phyloP scores from a whole-genome alignment of 1,140 invertebrate genomes.

The Tribolium madens region DNA sequence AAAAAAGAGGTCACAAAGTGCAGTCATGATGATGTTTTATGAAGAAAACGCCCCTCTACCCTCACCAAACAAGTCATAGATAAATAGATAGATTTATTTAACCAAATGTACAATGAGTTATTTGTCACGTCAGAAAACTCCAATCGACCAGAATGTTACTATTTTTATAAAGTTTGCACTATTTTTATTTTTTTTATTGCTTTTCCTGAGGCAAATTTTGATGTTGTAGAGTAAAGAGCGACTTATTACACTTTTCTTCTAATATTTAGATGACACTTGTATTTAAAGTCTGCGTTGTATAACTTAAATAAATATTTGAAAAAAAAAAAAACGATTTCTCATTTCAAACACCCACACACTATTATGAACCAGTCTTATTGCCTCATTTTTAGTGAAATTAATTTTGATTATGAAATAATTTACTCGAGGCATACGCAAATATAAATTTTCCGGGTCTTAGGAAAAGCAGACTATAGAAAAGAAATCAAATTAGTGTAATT shows the following conservation, averaged over 20 bases:
- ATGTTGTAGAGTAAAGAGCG: slow-evolving; percentile 22
- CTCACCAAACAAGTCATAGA: slow-evolving; percentile 60
- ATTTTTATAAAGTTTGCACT: slow-evolving; percentile 26
- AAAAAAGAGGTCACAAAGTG: slow-evolving; percentile 68
- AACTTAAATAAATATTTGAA: not conserved
- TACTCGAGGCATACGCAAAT: not conserved
- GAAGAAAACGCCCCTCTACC: slow-evolving; percentile 74
- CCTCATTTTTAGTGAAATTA: not conserved
- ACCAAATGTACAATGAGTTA: too few relatives aligned
- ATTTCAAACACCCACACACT: too few relatives aligned
- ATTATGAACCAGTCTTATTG: too few relatives aligned
- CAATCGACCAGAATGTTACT: slow-evolving; percentile 2
- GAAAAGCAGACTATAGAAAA: slow-evolving; percentile 1
- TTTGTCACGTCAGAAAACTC: too few relatives aligned
- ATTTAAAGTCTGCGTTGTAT: slow-evolving; percentile 4
- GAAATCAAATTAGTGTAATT: slow-evolving; percentile 32
- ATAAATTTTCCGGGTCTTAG: not conserved
- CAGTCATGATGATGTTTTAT: slow-evolving; percentile 73
- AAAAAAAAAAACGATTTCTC: not conserved
- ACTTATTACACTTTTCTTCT: slow-evolving; percentile 28
- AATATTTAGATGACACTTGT: slow-evolving; percentile 17
- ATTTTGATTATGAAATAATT: not conserved
- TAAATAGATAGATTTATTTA: too few relatives aligned
- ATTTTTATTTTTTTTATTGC: slow-evolving; percentile 14
- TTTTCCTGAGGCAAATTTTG: not conserved